Evolutionary conservation across 2,888 invertebrate species (phyloP).

Genomic region (Orthosia gracilis): DNA sequence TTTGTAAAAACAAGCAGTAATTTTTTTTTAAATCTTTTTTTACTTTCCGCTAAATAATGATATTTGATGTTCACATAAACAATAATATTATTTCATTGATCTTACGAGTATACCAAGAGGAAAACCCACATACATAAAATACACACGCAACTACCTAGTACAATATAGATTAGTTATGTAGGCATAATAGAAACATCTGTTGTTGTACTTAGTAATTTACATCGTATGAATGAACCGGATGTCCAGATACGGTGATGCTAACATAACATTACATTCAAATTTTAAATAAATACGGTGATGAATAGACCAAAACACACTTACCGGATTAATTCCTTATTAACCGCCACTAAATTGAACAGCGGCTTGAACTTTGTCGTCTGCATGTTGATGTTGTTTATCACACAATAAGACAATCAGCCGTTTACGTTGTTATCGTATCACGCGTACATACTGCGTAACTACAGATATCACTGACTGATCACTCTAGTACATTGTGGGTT

Average conservation of each 20-base stretch:
- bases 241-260: neutral
- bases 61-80: no score
- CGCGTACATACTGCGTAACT: neutral
- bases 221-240: neutral
- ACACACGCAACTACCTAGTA: neutral
- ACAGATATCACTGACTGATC: slow-evolving; percentile 15
- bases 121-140: neutral
- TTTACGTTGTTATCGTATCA: slow-evolving; percentile 9
- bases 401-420: slow-evolving; percentile 20
- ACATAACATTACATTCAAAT: no score
- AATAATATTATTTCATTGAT: neutral
- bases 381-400: slow-evolving; percentile 44
- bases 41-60: no score
- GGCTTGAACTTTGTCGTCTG: slow-evolving; percentile 47
- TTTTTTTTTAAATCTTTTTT: no score
- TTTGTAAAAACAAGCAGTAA: no score
- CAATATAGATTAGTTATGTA: neutral
- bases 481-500: neutral
- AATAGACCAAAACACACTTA: slow-evolving; percentile 24
- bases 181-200: neutral
- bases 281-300: neutral
- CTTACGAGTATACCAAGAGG: no score
- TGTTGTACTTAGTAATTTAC: neutral
- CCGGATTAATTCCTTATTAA: slow-evolving; percentile 52
- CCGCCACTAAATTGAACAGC: slow-evolving; percentile 38